Evolutionary conservation across 23 tunicate genomes (phyloP).

Genomic region (Styela plicata): DNA sequence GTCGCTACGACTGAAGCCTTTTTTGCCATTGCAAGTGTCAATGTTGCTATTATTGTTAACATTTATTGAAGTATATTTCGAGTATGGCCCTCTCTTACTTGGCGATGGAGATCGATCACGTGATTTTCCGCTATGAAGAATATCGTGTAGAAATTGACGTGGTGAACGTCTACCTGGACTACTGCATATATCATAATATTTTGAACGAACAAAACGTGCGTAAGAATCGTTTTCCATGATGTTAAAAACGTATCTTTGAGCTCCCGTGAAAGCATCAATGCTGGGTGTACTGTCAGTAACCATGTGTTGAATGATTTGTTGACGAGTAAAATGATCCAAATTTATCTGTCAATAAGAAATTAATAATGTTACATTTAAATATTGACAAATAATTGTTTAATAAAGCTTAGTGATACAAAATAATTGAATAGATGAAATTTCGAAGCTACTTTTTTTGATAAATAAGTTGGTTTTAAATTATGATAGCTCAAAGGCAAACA

Average conservation of each 20-base stretch:
- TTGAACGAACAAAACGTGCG: slow-evolving; percentile 61
- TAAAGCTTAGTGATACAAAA: too few species aligned
- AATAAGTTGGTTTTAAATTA: too few species aligned
- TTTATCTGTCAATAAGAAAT: slow-evolving; percentile 39
- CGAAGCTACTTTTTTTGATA: too few species aligned
- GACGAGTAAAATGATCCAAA: slow-evolving; percentile 48
- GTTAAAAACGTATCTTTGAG: slow-evolving; percentile 61
- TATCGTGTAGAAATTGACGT: not conserved
- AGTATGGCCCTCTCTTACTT: not conserved
- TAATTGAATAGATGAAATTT: too few species aligned
- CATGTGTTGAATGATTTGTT: slow-evolving; percentile 40
- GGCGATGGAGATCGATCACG: slow-evolving; percentile 5
- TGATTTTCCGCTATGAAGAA: slow-evolving; percentile 3
- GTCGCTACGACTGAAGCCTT: too few species aligned
- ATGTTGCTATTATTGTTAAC: not conserved
- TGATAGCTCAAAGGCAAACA: too few species aligned
- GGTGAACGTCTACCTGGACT: slow-evolving; percentile 13
- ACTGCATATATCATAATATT: slow-evolving; percentile 29
- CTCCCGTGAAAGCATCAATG: slow-evolving; percentile 45
- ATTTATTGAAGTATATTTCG: not conserved
- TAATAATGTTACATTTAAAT: not conserved
- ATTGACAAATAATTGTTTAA: not conserved
- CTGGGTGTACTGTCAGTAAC: slow-evolving; percentile 32
- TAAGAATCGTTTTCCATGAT: slow-evolving; percentile 91
- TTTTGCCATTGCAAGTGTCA: too few species aligned